These are phyloP conservation scores for Temnothorax rugatulus DNA, from an alignment of 2,888 invertebrate genomes.

Conservation along the genomic window DNA sequence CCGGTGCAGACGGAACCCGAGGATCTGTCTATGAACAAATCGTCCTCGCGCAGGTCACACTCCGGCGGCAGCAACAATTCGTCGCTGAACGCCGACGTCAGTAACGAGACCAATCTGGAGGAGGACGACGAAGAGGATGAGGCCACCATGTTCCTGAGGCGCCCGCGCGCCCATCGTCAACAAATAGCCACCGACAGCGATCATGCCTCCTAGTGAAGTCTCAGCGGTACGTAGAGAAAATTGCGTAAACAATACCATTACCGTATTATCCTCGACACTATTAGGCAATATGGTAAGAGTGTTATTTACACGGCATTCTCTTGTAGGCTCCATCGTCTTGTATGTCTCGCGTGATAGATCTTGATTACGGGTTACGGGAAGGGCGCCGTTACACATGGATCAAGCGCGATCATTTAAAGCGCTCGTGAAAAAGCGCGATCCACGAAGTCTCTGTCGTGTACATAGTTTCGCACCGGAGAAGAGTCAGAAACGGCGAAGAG, in stretches of 20 bases:
- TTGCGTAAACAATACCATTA: neutral
- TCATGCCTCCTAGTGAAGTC: conserved; percentile 79
- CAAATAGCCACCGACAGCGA: conserved; percentile 52
- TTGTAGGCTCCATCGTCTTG: neutral
- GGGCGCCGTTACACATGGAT: neutral
- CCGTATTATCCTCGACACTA: neutral
- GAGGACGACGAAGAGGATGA: conserved; percentile 88
- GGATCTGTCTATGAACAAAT: conserved; percentile 90
- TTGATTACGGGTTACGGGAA: conserved; percentile 5
- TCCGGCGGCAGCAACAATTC: conserved; percentile 87
- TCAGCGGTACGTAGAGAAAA: conserved; percentile 45
- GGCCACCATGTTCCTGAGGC: conserved; percentile 87
- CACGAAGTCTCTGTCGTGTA: conserved; percentile 6
- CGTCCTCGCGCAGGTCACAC: conserved; percentile 86
- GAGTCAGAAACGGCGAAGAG: neutral
- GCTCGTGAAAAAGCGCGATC: neutral
- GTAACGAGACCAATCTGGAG: conserved; percentile 86
- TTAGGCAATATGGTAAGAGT: neutral
- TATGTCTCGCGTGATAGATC: neutral
- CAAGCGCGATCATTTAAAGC: neutral
- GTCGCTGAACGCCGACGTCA: conserved; percentile 85
- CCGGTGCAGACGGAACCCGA: conserved; percentile 97
- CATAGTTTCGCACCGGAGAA: neutral
- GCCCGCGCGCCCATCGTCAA: conserved; percentile 46
- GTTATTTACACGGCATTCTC: neutral